Evolutionary conservation across 92 coral and sea anemone genomes (phyloP).

Genomic region (Bergia puertoricense): DNA sequence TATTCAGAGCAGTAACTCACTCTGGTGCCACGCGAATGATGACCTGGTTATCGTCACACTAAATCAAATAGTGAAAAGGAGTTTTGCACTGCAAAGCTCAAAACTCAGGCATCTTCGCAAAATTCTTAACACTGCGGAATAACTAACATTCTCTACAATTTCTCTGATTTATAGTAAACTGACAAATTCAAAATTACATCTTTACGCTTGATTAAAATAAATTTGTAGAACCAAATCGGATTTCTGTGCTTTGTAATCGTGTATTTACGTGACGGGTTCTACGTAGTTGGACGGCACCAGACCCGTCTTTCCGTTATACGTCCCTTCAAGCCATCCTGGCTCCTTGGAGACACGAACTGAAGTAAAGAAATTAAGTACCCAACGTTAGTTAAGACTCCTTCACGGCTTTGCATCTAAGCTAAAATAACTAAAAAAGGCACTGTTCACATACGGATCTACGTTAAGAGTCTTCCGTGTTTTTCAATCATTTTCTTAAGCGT

Average conservation of each 20-base stretch:
- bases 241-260: constrained; percentile 30
- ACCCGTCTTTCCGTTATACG: constrained; percentile 93
- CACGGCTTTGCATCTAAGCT: too few species aligned
- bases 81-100: constrained; percentile 22
- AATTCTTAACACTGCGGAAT: neutral
- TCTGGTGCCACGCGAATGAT: neutral
- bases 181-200: constrained; percentile 14
- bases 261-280: constrained; percentile 63
- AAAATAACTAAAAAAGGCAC: too few species aligned
- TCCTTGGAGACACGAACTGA: constrained; percentile 96
- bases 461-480: too few species aligned
- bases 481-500: too few species aligned
- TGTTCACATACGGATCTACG: too few species aligned
- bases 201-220: constrained; percentile 14
- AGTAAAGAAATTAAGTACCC: neutral
- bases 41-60: neutral
- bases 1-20: neutral
- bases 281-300: constrained; percentile 94
- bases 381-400: too few species aligned
- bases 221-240: constrained; percentile 45
- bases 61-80: neutral
- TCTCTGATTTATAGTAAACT: neutral
- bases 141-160: neutral
- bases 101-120: neutral
- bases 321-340: constrained; percentile 99